Evolutionary conservation across 64 coral and sea anemone species (phyloP).

Genomic region (Platygyra sinensis): DNA sequence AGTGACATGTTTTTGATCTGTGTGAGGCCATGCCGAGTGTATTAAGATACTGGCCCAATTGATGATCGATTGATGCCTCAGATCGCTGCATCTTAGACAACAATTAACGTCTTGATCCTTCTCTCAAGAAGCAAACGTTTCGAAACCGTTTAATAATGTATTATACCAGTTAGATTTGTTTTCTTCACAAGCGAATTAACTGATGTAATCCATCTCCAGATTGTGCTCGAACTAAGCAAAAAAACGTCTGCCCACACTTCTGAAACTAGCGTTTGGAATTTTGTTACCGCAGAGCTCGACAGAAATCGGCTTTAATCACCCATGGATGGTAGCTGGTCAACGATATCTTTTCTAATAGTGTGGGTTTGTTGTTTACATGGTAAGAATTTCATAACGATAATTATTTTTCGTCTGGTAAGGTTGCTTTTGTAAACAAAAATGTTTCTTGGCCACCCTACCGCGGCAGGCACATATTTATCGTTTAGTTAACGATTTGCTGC

Average conservation of each 20-base stretch:
- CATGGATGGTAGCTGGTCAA: not conserved
- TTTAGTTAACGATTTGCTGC: not conserved
- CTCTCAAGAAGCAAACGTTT: not conserved
- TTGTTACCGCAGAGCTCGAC: not conserved
- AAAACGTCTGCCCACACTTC: not conserved
- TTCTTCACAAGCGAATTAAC: not conserved
- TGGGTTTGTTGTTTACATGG: constrained; percentile 27
- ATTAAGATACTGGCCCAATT: not conserved
- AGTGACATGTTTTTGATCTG: not conserved
- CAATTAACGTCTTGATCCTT: not conserved
- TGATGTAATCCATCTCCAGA: constrained; percentile 29
- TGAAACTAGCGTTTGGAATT: not conserved
- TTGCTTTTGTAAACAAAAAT: not conserved
- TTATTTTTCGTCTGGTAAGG: not conserved
- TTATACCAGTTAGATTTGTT: constrained; percentile 22
- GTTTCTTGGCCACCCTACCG: not conserved
- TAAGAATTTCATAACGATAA: constrained; percentile 11
- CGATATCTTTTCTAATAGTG: not conserved
- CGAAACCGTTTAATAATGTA: constrained; percentile 18
- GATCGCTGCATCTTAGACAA: not conserved
- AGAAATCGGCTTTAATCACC: not conserved
- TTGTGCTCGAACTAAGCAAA: not conserved
- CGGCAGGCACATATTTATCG: not conserved
- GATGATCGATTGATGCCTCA: not conserved
- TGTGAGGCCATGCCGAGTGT: not conserved